These are phyloP conservation scores for Centruroides vittatus DNA, from an alignment of 1,140 invertebrate species.

Conservation along the genomic window DNA sequence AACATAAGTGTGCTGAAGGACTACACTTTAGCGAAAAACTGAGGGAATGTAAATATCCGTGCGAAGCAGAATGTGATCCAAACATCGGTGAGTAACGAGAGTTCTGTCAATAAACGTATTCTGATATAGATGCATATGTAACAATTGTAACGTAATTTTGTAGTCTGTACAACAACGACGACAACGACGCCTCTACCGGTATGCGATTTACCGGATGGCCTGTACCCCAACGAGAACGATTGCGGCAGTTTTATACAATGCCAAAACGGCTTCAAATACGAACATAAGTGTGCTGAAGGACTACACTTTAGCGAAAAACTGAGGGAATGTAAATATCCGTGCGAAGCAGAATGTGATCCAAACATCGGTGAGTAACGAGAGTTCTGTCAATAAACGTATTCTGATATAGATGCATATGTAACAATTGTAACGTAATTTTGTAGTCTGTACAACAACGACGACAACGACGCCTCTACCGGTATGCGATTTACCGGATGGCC, in stretches of 20 bases:
- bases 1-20: constrained; percentile 30
- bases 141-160: no score
- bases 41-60: constrained; percentile 36
- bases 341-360: not conserved
- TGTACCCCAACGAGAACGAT: not conserved
- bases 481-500: not conserved
- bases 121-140: no score
- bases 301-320: constrained; percentile 37
- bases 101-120: no score
- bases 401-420: no score
- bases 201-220: not conserved
- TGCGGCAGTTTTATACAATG: not conserved
- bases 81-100: no score
- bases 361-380: no score
- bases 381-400: no score
- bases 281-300: constrained; percentile 30
- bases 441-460: not conserved
- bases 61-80: not conserved
- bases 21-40: constrained; percentile 37
- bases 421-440: no score
- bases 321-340: constrained; percentile 36
- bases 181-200: not conserved
- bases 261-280: not conserved
- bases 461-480: not conserved
- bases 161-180: not conserved